phyloP scores from a whole-genome alignment of 2,113 vertebrate species.

The Xiphorhynchus elegans region DNA sequence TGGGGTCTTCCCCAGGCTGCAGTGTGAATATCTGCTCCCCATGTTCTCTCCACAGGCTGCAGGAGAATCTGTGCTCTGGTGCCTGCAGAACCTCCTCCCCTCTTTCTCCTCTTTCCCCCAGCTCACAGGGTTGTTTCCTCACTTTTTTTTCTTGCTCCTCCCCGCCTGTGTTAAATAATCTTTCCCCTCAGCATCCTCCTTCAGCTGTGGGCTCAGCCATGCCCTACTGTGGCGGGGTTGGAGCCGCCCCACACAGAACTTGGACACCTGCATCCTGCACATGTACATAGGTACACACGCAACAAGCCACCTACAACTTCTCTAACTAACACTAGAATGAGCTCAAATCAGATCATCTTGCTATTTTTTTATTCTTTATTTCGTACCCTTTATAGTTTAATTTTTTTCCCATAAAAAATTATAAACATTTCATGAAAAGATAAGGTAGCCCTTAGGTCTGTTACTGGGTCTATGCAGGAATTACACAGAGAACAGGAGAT shows the following conservation, averaged over 20 bases:
- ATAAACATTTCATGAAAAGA: not conserved
- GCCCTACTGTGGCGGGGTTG: fast-evolving
- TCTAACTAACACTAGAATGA: not conserved
- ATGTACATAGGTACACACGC: fast-evolving
- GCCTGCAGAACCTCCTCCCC: not conserved
- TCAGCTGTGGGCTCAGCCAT: fast-evolving
- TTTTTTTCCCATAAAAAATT: not conserved
- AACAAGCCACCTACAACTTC: not conserved
- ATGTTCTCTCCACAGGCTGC: not conserved
- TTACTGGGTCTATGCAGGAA: not conserved
- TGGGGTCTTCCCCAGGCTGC: not conserved
- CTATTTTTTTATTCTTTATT: not conserved
- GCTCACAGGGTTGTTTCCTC: not conserved
- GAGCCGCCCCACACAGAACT: not conserved
- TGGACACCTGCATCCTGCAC: fast-evolving
- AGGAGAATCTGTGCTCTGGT: not conserved
- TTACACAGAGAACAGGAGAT: not conserved
- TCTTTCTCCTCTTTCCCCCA: not conserved
- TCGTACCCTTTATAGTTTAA: not conserved
- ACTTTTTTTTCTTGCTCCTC: not conserved
- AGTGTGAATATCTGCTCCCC: not conserved
- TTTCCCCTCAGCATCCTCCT: fast-evolving
- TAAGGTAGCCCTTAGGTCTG: not conserved
- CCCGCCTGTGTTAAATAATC: not conserved
- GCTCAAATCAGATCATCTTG: fast-evolving